phyloP scores from a whole-genome alignment of 2,888 invertebrate species.

The Hemaris fuciformis region DNA sequence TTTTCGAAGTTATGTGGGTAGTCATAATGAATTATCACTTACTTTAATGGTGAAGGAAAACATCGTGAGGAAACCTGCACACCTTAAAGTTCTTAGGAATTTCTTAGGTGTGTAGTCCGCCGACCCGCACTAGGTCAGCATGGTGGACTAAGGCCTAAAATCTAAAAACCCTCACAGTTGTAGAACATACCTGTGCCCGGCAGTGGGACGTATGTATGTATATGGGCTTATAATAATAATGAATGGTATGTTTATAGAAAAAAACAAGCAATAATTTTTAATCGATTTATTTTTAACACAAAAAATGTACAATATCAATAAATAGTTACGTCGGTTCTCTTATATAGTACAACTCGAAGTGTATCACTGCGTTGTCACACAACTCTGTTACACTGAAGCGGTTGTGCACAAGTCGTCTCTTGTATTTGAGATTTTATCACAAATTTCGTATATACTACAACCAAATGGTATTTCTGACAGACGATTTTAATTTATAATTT shows the following conservation, averaged over 20 bases:
- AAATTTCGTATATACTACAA: constrained; percentile 1
- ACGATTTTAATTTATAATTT: neutral
- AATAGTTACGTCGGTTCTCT: constrained; percentile 71
- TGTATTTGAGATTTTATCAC: constrained; percentile 7
- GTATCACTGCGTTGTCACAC: constrained; percentile 72
- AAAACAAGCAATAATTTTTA: constrained; percentile 38
- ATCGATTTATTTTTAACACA: constrained; percentile 77
- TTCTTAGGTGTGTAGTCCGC: no score
- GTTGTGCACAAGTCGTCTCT: neutral
- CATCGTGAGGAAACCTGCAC: no score
- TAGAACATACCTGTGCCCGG: no score
- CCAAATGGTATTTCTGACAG: neutral
- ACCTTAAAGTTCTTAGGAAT: no score
- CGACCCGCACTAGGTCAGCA: no score
- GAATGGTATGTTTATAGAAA: no score
- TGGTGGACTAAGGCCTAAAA: no score
- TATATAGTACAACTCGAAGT: constrained; percentile 68
- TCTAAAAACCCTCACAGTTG: no score
- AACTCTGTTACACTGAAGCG: constrained; percentile 38
- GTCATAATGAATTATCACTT: no score
- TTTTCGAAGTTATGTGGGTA: no score
- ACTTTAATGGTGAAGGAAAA: no score
- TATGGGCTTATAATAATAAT: constrained; percentile 12
- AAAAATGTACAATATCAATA: constrained; percentile 79
- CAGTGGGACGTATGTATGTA: neutral